Conservation (phyloP, 92 coral and sea anemone species). For the Virgularia gustaviana region DNA sequence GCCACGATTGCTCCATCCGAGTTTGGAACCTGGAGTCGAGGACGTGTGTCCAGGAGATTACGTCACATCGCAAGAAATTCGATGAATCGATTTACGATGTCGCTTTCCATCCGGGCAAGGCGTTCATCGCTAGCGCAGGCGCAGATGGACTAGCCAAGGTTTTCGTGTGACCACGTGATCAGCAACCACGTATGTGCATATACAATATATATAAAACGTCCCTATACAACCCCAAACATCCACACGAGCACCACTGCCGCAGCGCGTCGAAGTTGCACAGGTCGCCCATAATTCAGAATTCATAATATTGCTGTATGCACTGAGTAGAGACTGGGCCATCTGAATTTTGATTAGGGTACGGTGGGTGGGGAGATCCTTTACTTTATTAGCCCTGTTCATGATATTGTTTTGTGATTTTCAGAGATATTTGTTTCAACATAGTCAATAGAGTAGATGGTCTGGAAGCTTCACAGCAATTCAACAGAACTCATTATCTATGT, state of each 20-base stretch:
- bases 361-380: too few species aligned
- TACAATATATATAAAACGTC: background rate
- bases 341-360: too few species aligned
- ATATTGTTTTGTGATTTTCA: too few species aligned
- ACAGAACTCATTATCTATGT: too few species aligned
- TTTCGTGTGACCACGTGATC: slow-evolving; percentile 59
- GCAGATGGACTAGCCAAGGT: slow-evolving; percentile 98
- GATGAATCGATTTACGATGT: slow-evolving; percentile 97
- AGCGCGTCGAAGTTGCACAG: too few species aligned
- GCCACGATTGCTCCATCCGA: slow-evolving; percentile 98
- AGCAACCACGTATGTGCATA: background rate
- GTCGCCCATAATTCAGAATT: too few species aligned
- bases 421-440: too few species aligned
- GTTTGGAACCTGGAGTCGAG: slow-evolving; percentile 96
- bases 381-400: too few species aligned
- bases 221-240: slow-evolving; percentile 10
- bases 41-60: slow-evolving; percentile 97
- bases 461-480: too few species aligned
- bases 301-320: too few species aligned
- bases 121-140: slow-evolving; percentile 98
- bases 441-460: too few species aligned
- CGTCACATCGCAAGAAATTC: slow-evolving; percentile 96
- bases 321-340: too few species aligned
- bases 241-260: background rate
- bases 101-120: slow-evolving; percentile 89